A percentile compares a stretch with the other conserved stretches of the same genome.
Conservation (phyloP, 2,797 vertebrate genomes). For the Schizothorax lantsangensis region DNA sequence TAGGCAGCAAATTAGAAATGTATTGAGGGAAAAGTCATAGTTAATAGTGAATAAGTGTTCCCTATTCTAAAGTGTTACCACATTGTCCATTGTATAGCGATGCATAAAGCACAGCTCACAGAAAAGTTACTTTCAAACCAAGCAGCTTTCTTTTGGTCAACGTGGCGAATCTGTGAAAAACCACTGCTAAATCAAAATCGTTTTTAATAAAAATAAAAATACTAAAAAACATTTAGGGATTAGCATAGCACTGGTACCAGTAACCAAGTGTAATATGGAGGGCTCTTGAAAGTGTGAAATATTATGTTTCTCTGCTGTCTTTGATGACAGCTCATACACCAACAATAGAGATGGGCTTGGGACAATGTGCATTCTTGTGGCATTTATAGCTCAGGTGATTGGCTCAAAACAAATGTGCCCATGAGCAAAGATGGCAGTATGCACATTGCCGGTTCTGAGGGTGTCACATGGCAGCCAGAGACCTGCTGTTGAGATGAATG, state of each 20-base stretch:
- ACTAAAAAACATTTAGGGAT: no score
- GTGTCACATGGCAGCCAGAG: not conserved
- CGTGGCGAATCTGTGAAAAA: not conserved
- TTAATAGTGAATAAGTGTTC: no score
- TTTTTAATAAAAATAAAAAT: not conserved
- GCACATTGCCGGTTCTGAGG: not conserved
- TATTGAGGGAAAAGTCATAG: no score
- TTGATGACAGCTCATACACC: no score
- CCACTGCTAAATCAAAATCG: not conserved
- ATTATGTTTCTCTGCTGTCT: no score
- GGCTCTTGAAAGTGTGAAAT: no score
- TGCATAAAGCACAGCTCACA: not conserved
- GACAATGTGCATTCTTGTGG: not conserved
- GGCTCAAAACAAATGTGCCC: not conserved
- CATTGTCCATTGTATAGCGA: not conserved
- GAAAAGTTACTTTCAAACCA: not conserved
- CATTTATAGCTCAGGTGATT: not conserved
- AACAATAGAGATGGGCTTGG: no score
- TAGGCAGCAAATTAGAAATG: no score
- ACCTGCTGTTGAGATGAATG: not conserved
- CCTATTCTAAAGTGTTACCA: no score
- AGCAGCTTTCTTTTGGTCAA: not conserved
- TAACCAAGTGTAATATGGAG: no score
- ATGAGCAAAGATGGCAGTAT: not conserved
- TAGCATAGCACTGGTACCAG: no score